Base-by-base conservation (phyloP, 2,113 vertebrate genomes). In the Rissa tridactyla region DNA sequence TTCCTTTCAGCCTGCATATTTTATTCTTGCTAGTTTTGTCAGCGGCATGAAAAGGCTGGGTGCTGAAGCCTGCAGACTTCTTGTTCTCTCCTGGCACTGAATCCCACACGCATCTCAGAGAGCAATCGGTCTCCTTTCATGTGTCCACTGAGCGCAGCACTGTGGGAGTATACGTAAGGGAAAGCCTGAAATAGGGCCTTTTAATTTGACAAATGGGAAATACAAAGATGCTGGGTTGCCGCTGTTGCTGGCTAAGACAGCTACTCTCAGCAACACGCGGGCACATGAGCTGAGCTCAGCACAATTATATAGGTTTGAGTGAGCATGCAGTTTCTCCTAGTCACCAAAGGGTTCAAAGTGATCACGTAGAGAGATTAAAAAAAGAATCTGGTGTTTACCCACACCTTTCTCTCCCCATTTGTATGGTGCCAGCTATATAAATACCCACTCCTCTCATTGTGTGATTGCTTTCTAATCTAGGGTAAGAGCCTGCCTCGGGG, bases 201-300 rank as follows among this genome's bases (percentile, higher is more conserved):
- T 88, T 82, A 64, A 57, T 86, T 49, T 93, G 79, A 88, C 79
- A 93, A 88, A 92, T 60, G 71, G 55, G n/a, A 88, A 92, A 27
- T 42, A 90, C 64, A 86, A 79, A 90, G 88, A 73, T 66, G 55
- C 79, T 83, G 68, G 64, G 46, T 66, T 72, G 71, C 51, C 6
- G 5, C 42, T 73, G 71, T 38, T 82, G 58, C 71, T 93, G 75
- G 68, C 66, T 85, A 51, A 68, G 82, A 86, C 58, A 70, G 58
- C 51, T 73, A 36, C 15, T 73, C 68, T 88, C 71, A 95, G 92
- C 85, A 88, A 77, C 51, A 70, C 58, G 44, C 70, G 64, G 68
- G 58, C 44, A 55, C 61, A 71, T 72, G 36, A 68, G 78, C 78
- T 92, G 79, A 93, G 38, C 51, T 95, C 79, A 88, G 93, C 87